phyloP scores from a whole-genome alignment of 2,888 invertebrate species.

The Pheosia gnoma region DNA sequence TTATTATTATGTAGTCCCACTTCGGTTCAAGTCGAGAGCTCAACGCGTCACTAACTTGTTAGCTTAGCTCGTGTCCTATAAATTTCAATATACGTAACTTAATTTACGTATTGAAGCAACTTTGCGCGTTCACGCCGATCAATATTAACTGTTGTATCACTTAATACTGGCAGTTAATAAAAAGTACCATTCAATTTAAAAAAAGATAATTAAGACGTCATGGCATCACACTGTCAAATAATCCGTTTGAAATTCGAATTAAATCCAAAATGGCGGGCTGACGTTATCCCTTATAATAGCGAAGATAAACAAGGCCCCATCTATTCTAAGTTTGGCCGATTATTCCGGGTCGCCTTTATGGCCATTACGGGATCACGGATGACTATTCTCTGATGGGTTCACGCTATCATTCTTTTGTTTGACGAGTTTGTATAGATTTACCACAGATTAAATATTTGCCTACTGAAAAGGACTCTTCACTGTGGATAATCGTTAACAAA shows the following conservation, averaged over 20 bases:
- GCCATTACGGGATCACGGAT: conserved; percentile 2
- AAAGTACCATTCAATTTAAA: too few species aligned
- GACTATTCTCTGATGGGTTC: conserved; percentile 4
- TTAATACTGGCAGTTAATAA: neutral
- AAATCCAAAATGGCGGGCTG: conserved; percentile 2
- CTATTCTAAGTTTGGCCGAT: conserved; percentile 6
- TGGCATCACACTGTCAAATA: neutral
- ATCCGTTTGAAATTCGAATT: neutral
- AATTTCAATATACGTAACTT: conserved; percentile 53
- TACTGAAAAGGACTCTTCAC: neutral
- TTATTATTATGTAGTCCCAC: neutral
- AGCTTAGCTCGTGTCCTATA: conserved; percentile 41
- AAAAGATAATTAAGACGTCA: neutral
- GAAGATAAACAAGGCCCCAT: conserved; percentile 5
- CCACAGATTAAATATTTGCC: neutral
- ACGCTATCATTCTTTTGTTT: conserved; percentile 3
- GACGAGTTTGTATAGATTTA: neutral
- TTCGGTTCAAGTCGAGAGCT: conserved; percentile 18
- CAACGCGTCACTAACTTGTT: conserved; percentile 44
- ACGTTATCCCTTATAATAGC: conserved; percentile 7
- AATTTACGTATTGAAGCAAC: conserved; percentile 28
- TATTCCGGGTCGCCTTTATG: conserved; percentile 5
- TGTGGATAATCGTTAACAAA: neutral
- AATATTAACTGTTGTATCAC: neutral
- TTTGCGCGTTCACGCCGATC: neutral